These are phyloP conservation scores for Oxytorus armatus DNA, from an alignment of 2,888 invertebrate genomes.

Conservation along the genomic window DNA sequence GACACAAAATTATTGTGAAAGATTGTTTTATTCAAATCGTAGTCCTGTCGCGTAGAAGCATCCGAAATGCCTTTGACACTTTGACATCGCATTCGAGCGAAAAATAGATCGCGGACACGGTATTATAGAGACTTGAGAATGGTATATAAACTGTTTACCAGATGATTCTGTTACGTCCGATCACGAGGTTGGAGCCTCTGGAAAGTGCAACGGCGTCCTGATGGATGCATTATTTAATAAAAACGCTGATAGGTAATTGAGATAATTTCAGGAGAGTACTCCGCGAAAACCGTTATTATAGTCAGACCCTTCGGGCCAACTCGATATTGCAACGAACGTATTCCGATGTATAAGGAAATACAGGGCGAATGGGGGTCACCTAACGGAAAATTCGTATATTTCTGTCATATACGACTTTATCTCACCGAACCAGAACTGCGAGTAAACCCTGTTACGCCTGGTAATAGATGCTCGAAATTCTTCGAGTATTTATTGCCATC, in stretches of 20 bases:
- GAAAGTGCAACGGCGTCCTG: slow-evolving; percentile 8
- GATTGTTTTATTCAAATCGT: neutral
- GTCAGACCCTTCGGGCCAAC: slow-evolving; percentile 15
- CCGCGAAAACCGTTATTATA: slow-evolving; percentile 19
- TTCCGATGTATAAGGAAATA: neutral
- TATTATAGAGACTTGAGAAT: slow-evolving; percentile 12
- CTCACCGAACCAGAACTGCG: neutral
- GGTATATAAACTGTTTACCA: slow-evolving; percentile 1
- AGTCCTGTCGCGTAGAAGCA: neutral
- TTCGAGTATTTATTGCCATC: neutral
- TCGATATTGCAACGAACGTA: slow-evolving; percentile 29
- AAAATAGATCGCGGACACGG: slow-evolving; percentile 36
- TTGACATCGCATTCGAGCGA: slow-evolving; percentile 11
- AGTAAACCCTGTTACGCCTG: neutral
- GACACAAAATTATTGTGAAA: neutral
- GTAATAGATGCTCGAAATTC: neutral
- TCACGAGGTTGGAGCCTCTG: neutral
- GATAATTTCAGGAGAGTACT: slow-evolving; percentile 47
- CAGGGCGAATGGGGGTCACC: slow-evolving; percentile 9
- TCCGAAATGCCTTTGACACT: slow-evolving; percentile 1
- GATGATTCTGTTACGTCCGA: slow-evolving; percentile 39
- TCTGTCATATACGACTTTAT: neutral
- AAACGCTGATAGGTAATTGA: slow-evolving; percentile 51
- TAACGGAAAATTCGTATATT: neutral
- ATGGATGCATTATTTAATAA: slow-evolving; percentile 47